These are phyloP conservation scores for Drosophila chauvacae DNA, from an alignment of 1,140 invertebrate species.

Conservation along the genomic window DNA sequence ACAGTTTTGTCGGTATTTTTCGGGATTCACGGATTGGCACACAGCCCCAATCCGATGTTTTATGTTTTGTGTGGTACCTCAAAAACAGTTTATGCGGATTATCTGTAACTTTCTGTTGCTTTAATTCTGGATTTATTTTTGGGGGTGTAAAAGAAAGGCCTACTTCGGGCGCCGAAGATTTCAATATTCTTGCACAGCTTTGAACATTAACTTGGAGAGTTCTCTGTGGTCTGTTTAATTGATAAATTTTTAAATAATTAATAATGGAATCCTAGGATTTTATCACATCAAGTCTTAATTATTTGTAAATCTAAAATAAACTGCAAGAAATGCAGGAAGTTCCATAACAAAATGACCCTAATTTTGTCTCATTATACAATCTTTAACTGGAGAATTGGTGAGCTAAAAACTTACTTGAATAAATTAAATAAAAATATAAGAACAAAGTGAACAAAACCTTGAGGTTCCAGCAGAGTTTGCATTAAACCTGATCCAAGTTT, in stretches of 20 bases:
- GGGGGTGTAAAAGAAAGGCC: not conserved
- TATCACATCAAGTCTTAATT: not conserved
- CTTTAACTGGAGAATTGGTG: not conserved
- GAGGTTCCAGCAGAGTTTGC: not conserved
- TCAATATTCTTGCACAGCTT: conserved; percentile 8
- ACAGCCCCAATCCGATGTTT: not conserved
- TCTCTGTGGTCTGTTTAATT: not conserved
- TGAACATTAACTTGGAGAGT: not conserved
- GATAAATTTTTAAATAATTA: too few species aligned
- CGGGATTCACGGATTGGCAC: conserved; percentile 9
- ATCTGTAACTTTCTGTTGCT: not conserved
- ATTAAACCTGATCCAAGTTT: not conserved
- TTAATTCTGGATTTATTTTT: not conserved
- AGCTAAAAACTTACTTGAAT: not conserved
- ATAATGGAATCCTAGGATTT: too few species aligned
- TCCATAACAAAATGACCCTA: not conserved
- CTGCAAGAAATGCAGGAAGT: not conserved
- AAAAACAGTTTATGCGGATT: conserved; percentile 11
- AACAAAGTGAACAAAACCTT: not conserved
- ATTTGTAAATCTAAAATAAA: not conserved
- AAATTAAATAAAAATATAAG: too few species aligned
- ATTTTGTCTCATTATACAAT: not conserved
- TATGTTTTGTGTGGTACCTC: conserved; percentile 16
- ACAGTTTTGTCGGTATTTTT: not conserved
- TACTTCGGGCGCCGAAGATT: conserved; percentile 14